Conservation (phyloP, 2,113 vertebrate species). For the Mormyrus iriodes region DNA sequence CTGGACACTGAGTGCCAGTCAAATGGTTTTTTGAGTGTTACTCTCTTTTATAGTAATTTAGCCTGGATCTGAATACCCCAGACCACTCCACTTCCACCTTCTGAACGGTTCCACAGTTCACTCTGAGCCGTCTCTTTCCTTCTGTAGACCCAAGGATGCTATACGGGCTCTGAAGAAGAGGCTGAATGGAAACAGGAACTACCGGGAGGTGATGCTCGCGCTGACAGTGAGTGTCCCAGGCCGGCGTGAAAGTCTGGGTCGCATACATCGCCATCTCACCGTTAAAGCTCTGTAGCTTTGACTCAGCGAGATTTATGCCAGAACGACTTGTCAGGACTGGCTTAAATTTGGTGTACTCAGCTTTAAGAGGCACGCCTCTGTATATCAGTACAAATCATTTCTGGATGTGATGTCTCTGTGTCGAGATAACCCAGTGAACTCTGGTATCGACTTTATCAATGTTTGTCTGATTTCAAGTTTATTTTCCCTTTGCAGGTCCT, state of each 20-base stretch:
- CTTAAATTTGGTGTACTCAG: not conserved
- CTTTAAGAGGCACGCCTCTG: not conserved
- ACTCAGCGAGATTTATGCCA: not conserved
- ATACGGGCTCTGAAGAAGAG: slow-evolving; percentile 93
- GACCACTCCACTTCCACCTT: not conserved
- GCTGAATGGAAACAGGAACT: slow-evolving; percentile 91
- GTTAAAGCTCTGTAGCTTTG: not conserved
- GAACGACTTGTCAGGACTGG: not conserved
- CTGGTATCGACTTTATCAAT: not conserved
- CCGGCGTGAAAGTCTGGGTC: not conserved
- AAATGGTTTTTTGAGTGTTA: not conserved
- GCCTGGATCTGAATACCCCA: not conserved
- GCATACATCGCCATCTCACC: not conserved
- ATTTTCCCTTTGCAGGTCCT: slow-evolving; percentile 67
- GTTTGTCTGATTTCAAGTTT: not conserved
- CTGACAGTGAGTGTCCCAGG: slow-evolving; percentile 74
- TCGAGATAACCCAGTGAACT: not conserved
- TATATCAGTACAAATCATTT: not conserved
- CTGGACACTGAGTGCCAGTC: not conserved
- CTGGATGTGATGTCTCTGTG: not conserved
- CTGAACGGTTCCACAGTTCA: not conserved
- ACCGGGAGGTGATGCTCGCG: slow-evolving; percentile 92
- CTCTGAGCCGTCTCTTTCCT: not conserved
- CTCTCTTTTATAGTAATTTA: not conserved
- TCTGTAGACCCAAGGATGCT: slow-evolving; percentile 86